A percentile compares a stretch with the other conserved stretches of the same genome.
Evolutionary conservation across 1,140 invertebrate species (phyloP).

Genomic region (Sinonovacula constricta): DNA sequence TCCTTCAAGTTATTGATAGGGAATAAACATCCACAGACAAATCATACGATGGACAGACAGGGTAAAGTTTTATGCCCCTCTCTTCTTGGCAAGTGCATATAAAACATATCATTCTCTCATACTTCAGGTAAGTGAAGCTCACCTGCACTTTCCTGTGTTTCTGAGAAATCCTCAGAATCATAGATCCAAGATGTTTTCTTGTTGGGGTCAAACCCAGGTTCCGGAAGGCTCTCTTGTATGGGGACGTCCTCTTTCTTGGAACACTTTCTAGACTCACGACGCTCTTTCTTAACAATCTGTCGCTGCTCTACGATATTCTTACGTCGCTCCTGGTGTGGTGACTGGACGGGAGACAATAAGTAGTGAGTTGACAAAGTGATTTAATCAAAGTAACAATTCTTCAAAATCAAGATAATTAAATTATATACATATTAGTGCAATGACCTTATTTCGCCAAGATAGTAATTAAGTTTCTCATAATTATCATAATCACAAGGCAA

Average conservation of each 20-base stretch:
- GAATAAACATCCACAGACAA: no score
- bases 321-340: slow-evolving; percentile 15
- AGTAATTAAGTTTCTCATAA: no score
- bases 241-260: slow-evolving; percentile 9
- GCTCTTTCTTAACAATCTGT: slow-evolving; percentile 37
- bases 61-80: no score
- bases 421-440: no score
- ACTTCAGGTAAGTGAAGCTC: neutral
- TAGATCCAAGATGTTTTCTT: slow-evolving; percentile 43
- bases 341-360: slow-evolving; percentile 26
- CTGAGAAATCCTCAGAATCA: slow-evolving; percentile 18
- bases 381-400: no score
- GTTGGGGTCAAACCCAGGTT: neutral
- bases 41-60: no score
- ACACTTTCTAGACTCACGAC: slow-evolving; percentile 24
- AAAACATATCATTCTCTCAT: neutral
- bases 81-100: no score
- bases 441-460: no score
- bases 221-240: slow-evolving; percentile 11
- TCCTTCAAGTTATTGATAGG: no score
- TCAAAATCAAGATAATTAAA: no score
- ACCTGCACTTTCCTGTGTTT: slow-evolving; percentile 8
- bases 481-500: no score
- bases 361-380: no score
- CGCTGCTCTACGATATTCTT: slow-evolving; percentile 28